These are phyloP conservation scores for Potorous gilbertii DNA, from an alignment of 2,797 vertebrate genomes.

Conservation along the genomic window DNA sequence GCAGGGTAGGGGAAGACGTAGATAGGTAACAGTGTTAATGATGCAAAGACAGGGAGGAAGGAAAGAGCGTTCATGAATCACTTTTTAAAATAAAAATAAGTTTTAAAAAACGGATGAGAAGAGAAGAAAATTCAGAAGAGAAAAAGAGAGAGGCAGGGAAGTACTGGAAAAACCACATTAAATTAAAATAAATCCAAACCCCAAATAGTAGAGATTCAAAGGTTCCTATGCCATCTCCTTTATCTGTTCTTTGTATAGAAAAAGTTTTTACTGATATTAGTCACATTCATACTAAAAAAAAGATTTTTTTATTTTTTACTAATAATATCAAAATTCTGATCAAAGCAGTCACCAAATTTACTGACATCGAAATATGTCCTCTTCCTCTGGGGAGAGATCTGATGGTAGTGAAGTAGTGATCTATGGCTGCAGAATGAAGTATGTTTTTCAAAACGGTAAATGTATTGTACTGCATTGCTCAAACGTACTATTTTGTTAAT, in stretches of 20 bases:
- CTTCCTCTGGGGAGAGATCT: neutral
- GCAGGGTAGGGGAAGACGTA: neutral
- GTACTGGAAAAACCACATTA: neutral
- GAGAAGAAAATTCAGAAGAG: neutral
- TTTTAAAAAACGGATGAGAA: neutral
- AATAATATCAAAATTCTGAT: neutral
- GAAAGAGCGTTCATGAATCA: neutral
- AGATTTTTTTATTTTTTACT: neutral
- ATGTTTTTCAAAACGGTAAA: neutral
- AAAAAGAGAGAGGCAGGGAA: slow-evolving; percentile 22
- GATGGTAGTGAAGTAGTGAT: neutral
- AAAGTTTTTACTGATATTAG: neutral
- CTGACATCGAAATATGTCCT: neutral
- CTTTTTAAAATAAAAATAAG: slow-evolving; percentile 13
- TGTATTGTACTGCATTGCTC: neutral
- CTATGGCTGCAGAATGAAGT: neutral
- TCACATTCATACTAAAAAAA: neutral
- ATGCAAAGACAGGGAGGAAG: neutral
- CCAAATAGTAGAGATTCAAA: neutral
- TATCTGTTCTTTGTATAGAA: neutral
- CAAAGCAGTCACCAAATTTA: neutral
- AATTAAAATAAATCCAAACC: neutral
- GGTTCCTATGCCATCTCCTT: neutral
- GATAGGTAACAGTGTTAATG: neutral
- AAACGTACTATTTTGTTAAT: neutral